A percentile compares a stretch with the other conserved stretches of the same genome.
These are phyloP conservation scores for Procavia capensis DNA, from an alignment of 2,113 vertebrate species.

Conservation along the genomic window DNA sequence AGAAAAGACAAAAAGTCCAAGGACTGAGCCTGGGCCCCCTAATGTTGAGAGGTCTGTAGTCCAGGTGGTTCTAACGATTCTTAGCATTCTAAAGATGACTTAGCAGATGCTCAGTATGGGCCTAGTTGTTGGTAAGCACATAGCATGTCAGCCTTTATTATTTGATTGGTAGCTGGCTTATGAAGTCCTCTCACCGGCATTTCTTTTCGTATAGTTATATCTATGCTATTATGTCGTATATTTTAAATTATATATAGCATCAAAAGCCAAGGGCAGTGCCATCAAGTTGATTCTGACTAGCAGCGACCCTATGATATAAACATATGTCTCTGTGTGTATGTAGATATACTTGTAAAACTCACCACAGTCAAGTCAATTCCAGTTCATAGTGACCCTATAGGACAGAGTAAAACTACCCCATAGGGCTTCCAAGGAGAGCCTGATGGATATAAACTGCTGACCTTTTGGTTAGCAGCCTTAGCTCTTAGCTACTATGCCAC, in stretches of 20 bases:
- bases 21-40: background rate
- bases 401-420: too few species aligned
- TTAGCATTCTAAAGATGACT: too few species aligned
- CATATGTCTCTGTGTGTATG: background rate
- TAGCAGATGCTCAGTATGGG: background rate
- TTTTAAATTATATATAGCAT: background rate
- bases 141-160: background rate
- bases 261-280: too few species aligned
- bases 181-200: background rate
- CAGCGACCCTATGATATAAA: too few species aligned
- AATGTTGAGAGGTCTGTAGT: background rate
- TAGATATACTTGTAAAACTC: background rate
- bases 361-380: too few species aligned
- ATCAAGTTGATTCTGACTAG: too few species aligned
- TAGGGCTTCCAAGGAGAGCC: too few species aligned
- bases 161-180: constrained; percentile 8
- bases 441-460: too few species aligned
- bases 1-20: background rate
- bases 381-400: too few species aligned
- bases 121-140: background rate
- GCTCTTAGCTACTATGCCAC: too few species aligned
- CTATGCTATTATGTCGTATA: background rate
- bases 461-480: too few species aligned
- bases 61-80: background rate
- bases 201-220: background rate